phyloP scores from a whole-genome alignment of 2,888 invertebrate species.

The Drosophila mayaguana region DNA sequence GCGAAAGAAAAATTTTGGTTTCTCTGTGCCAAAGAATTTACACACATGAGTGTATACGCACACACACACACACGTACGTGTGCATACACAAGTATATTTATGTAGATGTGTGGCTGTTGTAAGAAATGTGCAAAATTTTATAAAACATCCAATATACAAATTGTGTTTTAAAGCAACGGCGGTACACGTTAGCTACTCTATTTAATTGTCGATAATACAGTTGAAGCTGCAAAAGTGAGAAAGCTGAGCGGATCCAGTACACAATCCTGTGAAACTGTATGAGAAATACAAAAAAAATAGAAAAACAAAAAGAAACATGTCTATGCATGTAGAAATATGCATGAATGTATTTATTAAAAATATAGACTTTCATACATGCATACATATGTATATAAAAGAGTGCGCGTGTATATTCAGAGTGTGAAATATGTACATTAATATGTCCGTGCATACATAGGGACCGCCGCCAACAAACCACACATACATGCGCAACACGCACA shows the following conservation, averaged over 20 bases:
- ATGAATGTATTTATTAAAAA: constrained; percentile 36
- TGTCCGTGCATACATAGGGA: constrained; percentile 47
- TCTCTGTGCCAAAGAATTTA: constrained; percentile 71
- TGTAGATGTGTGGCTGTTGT: constrained; percentile 54
- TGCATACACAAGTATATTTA: constrained; percentile 35
- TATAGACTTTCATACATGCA: constrained; percentile 24
- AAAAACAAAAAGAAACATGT: constrained; percentile 40
- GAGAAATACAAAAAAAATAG: constrained; percentile 19
- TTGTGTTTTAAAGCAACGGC: constrained; percentile 37
- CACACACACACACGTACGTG: constrained; percentile 29
- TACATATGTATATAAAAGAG: constrained; percentile 21
- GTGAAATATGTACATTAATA: constrained; percentile 61
- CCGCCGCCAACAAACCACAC: constrained; percentile 66
- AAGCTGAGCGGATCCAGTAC: constrained; percentile 14
- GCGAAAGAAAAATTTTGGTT: constrained; percentile 55
- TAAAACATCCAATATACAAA: constrained; percentile 56
- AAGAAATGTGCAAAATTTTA: constrained; percentile 73
- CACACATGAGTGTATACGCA: constrained; percentile 51
- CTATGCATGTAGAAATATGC: constrained; percentile 48
- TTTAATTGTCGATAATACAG: constrained; percentile 36
- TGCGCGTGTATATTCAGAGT: constrained; percentile 62
- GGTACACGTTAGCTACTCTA: constrained; percentile 29
- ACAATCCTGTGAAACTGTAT: constrained; percentile 49
- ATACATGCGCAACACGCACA: constrained; percentile 28
- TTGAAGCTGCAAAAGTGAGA: constrained; percentile 29